Conservation (phyloP, 1,140 invertebrate genomes). For the Rhyacophila brunnea region DNA sequence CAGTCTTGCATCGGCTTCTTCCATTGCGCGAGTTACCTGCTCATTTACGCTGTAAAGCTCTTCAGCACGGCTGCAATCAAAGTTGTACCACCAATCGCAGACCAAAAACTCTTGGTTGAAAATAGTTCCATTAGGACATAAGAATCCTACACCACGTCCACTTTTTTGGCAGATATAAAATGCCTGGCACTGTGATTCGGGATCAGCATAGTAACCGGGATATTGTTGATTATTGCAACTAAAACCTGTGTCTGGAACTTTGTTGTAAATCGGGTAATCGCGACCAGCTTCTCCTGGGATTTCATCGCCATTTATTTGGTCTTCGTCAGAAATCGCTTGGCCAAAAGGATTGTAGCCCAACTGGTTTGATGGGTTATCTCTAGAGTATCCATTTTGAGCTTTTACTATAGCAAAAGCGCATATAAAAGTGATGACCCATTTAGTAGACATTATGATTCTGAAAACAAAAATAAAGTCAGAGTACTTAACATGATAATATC, state of each 20-base stretch:
- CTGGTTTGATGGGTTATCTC: constrained; percentile 25
- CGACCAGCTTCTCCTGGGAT: constrained; percentile 42
- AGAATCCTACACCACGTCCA: constrained; percentile 45
- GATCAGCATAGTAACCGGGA: constrained; percentile 56
- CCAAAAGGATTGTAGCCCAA: constrained; percentile 22
- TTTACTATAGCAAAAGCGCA: constrained; percentile 4
- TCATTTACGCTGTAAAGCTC: constrained; percentile 26
- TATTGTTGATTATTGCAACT: constrained; percentile 50
- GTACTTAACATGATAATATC: too few species aligned
- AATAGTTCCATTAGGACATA: constrained; percentile 60
- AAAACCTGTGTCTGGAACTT: constrained; percentile 60
- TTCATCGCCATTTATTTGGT: constrained; percentile 10
- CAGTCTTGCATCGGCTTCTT: constrained; percentile 27
- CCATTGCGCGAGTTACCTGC: constrained; percentile 24
- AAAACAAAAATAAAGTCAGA: constrained; percentile 7
- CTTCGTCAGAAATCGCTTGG: constrained; percentile 11
- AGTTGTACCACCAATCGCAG: constrained; percentile 59
- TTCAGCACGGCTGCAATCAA: constrained; percentile 46
- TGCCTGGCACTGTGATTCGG: constrained; percentile 51
- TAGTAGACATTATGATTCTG: constrained; percentile 13
- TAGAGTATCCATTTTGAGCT: constrained; percentile 32
- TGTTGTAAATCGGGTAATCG: constrained; percentile 61
- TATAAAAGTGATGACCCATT: constrained; percentile 7
- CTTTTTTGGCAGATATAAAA: constrained; percentile 52
- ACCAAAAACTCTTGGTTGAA: constrained; percentile 57